Conservation (phyloP, 2,113 vertebrate species). For the Platichthys stellatus region DNA sequence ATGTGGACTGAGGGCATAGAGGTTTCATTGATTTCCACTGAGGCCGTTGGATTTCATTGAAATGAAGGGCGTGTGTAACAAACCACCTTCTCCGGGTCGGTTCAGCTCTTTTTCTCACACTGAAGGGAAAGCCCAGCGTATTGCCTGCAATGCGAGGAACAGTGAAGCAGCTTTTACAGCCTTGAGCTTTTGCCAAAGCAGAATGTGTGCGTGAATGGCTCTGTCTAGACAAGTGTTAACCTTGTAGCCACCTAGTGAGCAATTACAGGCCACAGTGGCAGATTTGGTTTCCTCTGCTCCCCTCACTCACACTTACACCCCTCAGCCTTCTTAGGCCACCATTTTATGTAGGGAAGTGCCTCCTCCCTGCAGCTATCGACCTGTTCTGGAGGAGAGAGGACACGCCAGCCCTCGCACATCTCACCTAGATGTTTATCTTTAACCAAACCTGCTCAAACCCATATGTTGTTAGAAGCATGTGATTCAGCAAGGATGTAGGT, state of each 20-base stretch:
- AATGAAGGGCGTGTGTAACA: conserved; percentile 28
- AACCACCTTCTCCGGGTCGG: conserved; percentile 15
- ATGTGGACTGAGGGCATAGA: too few species aligned
- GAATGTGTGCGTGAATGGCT: conserved; percentile 49
- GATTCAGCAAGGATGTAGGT: too few species aligned
- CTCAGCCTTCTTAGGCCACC: conserved; percentile 19
- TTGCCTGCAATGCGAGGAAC: conserved; percentile 28
- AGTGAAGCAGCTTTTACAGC: conserved; percentile 33
- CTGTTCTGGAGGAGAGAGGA: background rate
- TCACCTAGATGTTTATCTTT: background rate
- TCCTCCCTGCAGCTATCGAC: background rate
- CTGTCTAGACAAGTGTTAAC: conserved; percentile 57
- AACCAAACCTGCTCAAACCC: background rate
- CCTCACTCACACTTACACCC: conserved; percentile 8
- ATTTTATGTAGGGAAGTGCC: background rate
- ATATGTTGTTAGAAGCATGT: too few species aligned
- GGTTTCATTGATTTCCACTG: conserved; percentile 19
- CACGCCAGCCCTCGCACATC: too few species aligned
- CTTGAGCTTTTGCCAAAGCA: conserved; percentile 59
- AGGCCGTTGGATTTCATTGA: conserved; percentile 32
- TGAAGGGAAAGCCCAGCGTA: conserved; percentile 37
- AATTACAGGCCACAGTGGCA: conserved; percentile 54
- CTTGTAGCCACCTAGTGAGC: conserved; percentile 59
- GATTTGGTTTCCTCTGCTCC: conserved; percentile 26
- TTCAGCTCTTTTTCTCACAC: conserved; percentile 14